These are phyloP conservation scores for Steinernema scapterisci DNA, from an alignment of 2,888 invertebrate species.

Conservation along the genomic window DNA sequence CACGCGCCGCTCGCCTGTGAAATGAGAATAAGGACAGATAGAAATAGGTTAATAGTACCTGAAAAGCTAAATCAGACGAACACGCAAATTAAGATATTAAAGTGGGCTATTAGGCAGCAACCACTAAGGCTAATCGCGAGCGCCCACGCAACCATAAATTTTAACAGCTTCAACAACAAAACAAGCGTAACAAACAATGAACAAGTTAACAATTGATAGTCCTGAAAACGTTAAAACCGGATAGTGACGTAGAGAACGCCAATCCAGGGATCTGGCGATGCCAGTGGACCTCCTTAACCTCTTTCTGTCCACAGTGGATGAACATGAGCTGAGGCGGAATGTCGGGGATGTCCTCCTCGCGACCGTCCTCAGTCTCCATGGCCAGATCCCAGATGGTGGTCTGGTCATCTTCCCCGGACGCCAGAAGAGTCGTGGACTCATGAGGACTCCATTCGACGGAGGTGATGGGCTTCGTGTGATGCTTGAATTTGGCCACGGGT, in stretches of 20 bases:
- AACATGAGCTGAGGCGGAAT: constrained; percentile 93
- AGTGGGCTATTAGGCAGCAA: neutral
- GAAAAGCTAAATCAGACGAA: no score
- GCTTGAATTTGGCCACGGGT: constrained; percentile 90
- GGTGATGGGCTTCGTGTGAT: constrained; percentile 89
- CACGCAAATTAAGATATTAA: neutral
- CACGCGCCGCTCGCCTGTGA: no score
- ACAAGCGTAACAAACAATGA: constrained; percentile 28
- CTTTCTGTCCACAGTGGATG: constrained; percentile 95
- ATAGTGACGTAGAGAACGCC: constrained; percentile 88
- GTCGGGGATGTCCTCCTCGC: constrained; percentile 70
- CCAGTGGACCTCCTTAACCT: constrained; percentile 98
- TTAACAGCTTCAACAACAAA: neutral
- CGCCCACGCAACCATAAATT: neutral
- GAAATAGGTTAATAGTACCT: no score
- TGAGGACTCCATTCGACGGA: constrained; percentile 94
- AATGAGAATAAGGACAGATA: no score
- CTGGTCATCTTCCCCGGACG: constrained; percentile 90
- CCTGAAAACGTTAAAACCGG: constrained; percentile 94
- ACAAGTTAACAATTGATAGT: constrained; percentile 84
- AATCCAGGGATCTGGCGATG: constrained; percentile 92
- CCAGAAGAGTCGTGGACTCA: constrained; percentile 90
- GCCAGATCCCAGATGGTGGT: constrained; percentile 95
- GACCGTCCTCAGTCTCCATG: constrained; percentile 78
- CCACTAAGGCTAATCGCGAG: no score